Evolutionary conservation across 2,113 vertebrate species (phyloP), one percentile per base, ranked within the genome.

Genomic region (Ranitomeya imitator): DNA sequence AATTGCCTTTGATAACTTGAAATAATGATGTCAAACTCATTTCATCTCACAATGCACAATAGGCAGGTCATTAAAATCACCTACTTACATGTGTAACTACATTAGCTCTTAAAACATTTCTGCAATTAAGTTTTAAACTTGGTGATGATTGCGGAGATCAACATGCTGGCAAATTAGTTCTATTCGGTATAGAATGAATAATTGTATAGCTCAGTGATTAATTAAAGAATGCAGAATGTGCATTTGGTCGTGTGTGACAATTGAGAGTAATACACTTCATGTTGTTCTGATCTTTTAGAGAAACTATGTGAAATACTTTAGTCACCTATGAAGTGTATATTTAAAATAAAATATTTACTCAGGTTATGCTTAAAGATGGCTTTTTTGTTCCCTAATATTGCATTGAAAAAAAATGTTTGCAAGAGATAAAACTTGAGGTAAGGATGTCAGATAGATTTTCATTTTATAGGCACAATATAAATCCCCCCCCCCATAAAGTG

Each of bases 1-100:
- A 54, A 11, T 13, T 37, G 37, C 37, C 77, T 81, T 87, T 80
- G 86, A 87, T 87, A 52, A 86, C 61, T 67, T 79, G 14, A 69
- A 23, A 86, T 86, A 79, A 79, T 79, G 37, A 86, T 79, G 51
- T 86, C 60, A 86, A 86, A 45, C 26, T 19, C 26, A 57, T 80
- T 80, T 69, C 52, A 18, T 71, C 86, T 81, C 61, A 65, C 86
- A 87, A 23, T 57, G 51, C 52, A 59, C n/a, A 71, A 73, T 45
- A 80, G 86, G 86, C 77, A 80, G 76, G 11, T 9, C 79, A 87
- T 65, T 67, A 80, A 71, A 57, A 85, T 59, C 78, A 31, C 55
- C n/a, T 80, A 14, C n/a, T 15, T 60, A 23, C 78, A 76, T 76
- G 31, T 83, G 80, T 83, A 63, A 83, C 19, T 31, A 55, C 55